Conservation (phyloP, 2,113 vertebrate species). For the Epinephelus cyanopodus region DNA sequence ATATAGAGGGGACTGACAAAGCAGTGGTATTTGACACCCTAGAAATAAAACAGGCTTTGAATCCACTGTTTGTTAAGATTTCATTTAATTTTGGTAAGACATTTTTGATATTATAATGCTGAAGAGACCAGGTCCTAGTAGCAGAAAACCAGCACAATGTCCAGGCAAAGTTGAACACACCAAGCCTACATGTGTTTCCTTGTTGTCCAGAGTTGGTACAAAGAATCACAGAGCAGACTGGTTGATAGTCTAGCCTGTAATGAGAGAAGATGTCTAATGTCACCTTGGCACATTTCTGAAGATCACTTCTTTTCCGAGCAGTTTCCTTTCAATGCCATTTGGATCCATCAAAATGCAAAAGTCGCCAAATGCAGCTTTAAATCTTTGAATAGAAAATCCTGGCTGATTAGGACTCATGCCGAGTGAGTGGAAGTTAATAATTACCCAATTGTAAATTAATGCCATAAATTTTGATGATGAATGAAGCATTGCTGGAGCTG, state of each 20-base stretch:
- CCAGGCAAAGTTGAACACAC: neutral
- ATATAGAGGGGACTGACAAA: too few relatives aligned
- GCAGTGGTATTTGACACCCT: too few relatives aligned
- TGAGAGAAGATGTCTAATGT: slow-evolving; percentile 3
- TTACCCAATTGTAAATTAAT: slow-evolving; percentile 60
- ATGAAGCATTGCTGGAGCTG: slow-evolving; percentile 39
- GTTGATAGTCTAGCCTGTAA: neutral
- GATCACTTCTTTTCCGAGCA: neutral
- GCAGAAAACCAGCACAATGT: neutral
- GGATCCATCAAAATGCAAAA: slow-evolving; percentile 16
- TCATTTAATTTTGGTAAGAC: neutral
- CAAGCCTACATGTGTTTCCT: neutral
- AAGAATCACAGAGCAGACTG: neutral
- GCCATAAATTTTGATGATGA: slow-evolving; percentile 57
- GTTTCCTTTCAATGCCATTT: neutral
- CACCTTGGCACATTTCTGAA: neutral
- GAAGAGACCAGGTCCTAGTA: neutral
- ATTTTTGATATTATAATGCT: neutral
- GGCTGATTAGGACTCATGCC: slow-evolving; percentile 39
- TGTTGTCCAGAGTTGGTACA: neutral
- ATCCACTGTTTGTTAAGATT: neutral
- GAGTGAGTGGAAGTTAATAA: slow-evolving; percentile 46
- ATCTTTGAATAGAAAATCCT: neutral
- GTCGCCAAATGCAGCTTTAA: slow-evolving; percentile 5
- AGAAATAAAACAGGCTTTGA: too few relatives aligned